These are phyloP conservation scores for Crotalus horridus DNA, from an alignment of 2,113 vertebrate species.

Conservation along the genomic window DNA sequence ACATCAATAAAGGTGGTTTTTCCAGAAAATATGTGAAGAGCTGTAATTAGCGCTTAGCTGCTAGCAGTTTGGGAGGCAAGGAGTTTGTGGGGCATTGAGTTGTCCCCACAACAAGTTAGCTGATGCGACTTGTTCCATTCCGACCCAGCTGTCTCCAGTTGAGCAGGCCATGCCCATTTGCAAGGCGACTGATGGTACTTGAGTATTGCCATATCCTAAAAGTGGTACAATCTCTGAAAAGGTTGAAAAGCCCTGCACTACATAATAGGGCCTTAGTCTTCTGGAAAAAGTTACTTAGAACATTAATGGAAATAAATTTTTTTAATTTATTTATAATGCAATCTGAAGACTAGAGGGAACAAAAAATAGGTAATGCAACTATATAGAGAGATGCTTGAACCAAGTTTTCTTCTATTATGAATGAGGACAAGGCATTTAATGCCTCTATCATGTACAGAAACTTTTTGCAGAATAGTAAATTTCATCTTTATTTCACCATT, in stretches of 20 bases:
- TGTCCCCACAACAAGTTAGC: no score
- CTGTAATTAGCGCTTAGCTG: no score
- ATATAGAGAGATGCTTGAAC: background rate
- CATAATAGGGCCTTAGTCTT: background rate
- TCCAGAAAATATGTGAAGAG: no score
- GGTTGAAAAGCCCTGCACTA: background rate
- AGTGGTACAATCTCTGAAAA: no score
- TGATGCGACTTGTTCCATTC: no score
- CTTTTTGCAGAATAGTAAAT: background rate
- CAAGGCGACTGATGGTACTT: no score
- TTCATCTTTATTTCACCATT: background rate
- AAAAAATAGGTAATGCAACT: background rate
- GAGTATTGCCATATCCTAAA: no score
- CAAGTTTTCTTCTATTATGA: background rate
- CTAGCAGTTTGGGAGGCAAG: no score
- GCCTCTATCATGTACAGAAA: background rate
- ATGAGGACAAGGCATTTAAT: background rate
- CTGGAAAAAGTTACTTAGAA: background rate
- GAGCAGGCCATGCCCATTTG: no score
- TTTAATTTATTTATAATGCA: background rate
- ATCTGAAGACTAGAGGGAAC: background rate
- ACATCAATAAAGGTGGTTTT: no score
- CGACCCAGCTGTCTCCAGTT: no score
- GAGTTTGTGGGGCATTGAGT: no score
- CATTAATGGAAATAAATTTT: background rate